Evolutionary conservation across 1,140 invertebrate genomes (phyloP).

Genomic region (Drosophila lini): DNA sequence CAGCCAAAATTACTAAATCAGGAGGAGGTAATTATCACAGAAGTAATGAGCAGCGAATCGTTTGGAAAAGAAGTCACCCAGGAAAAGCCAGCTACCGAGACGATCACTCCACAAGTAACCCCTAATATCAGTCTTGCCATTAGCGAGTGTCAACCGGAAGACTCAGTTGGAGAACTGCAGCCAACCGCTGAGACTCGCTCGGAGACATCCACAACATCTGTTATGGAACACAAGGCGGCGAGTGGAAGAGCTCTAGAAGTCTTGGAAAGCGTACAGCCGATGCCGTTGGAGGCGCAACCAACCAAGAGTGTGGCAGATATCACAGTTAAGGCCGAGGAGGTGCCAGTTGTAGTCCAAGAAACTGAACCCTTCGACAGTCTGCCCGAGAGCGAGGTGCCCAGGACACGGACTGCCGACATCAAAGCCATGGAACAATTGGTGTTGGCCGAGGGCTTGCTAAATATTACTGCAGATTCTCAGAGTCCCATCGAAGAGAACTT

Average conservation of each 20-base stretch:
- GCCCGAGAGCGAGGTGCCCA: neutral
- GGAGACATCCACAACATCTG: slow-evolving; percentile 19
- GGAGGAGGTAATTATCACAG: slow-evolving; percentile 54
- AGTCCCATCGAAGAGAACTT: slow-evolving; percentile 63
- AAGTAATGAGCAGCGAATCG: slow-evolving; percentile 41
- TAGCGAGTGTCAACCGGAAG: slow-evolving; percentile 53
- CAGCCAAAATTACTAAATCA: slow-evolving; percentile 34
- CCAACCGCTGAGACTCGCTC: neutral
- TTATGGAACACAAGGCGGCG: slow-evolving; percentile 41
- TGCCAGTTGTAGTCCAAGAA: slow-evolving; percentile 87
- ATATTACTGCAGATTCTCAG: slow-evolving; percentile 54
- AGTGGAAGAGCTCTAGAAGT: slow-evolving; percentile 18
- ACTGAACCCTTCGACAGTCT: slow-evolving; percentile 72
- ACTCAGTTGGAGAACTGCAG: slow-evolving; percentile 33
- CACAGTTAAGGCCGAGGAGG: slow-evolving; percentile 35
- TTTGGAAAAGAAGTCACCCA: slow-evolving; percentile 7
- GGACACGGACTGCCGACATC: slow-evolving; percentile 2
- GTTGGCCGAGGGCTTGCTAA: slow-evolving; percentile 48
- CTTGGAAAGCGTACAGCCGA: slow-evolving; percentile 46
- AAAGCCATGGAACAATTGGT: slow-evolving; percentile 42
- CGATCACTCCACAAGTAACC: slow-evolving; percentile 30
- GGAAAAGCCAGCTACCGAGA: slow-evolving; percentile 10
- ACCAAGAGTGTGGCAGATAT: slow-evolving; percentile 36
- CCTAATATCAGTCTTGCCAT: slow-evolving; percentile 42
- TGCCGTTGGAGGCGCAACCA: slow-evolving; percentile 19